A percentile compares a stretch with the other conserved stretches of the same genome.
Evolutionary conservation across 2,797 vertebrate genomes (phyloP).

Genomic region (Leptodactylus fallax): DNA sequence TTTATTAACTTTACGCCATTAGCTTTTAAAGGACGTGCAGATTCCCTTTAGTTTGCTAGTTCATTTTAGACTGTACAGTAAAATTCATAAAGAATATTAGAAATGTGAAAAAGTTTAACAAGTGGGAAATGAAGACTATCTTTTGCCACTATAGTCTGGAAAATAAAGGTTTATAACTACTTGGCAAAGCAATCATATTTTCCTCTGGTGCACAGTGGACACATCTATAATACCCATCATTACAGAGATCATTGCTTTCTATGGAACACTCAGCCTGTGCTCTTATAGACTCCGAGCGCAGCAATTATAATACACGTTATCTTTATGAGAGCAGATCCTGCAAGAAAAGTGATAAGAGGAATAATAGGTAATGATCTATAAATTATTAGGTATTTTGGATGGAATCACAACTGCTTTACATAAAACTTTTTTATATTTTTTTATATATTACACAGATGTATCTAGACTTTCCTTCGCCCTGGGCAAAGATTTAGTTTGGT

Average conservation of each 20-base stretch:
- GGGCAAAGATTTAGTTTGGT: too few species aligned
- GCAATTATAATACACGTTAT: neutral
- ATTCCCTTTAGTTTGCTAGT: neutral
- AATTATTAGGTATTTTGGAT: neutral
- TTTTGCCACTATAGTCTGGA: neutral
- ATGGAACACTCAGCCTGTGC: neutral
- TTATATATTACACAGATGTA: neutral
- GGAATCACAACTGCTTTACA: neutral
- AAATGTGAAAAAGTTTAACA: neutral
- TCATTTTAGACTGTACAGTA: neutral
- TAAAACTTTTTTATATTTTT: neutral
- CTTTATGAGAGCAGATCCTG: neutral
- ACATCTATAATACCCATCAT: neutral
- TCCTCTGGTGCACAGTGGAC: neutral
- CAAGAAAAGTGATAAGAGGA: neutral
- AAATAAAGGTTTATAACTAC: neutral
- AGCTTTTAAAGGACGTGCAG: too few species aligned
- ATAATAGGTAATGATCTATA: neutral
- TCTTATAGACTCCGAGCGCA: neutral
- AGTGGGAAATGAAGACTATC: neutral
- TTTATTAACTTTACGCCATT: too few species aligned
- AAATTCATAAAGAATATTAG: neutral
- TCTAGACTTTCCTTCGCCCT: too few species aligned
- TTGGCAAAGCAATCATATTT: neutral
- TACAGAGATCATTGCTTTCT: neutral